Percentiles rank a stretch among this genome's conserved stretches.
Evolutionary conservation across 2,888 invertebrate genomes (phyloP).

Genomic region (Ormyrus nitidulus): DNA sequence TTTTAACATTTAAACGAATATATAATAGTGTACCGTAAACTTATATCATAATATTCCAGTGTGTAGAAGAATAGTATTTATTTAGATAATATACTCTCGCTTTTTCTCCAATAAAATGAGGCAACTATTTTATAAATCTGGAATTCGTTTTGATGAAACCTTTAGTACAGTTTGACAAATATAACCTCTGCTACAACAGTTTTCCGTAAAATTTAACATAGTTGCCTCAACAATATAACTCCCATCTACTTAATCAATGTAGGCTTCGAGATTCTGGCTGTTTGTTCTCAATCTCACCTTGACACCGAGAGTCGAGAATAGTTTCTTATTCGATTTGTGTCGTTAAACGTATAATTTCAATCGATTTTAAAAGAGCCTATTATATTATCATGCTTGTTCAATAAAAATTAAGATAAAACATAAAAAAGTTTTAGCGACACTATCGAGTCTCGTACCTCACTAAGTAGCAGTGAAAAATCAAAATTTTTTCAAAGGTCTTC

Average conservation of each 20-base stretch:
- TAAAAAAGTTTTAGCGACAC: conserved; percentile 3
- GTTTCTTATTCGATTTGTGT: conserved; percentile 36
- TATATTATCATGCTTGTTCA: not conserved
- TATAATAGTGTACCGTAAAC: conserved; percentile 59
- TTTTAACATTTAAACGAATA: conserved; percentile 55
- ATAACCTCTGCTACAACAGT: not conserved
- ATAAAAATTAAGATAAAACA: conserved; percentile 8
- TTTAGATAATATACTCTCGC: conserved; percentile 67
- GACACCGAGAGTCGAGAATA: conserved; percentile 21
- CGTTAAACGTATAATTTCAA: conserved; percentile 29
- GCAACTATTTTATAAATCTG: conserved; percentile 39
- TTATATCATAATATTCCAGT: conserved; percentile 71
- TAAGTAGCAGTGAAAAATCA: not conserved
- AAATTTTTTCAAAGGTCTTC: conserved; percentile 33
- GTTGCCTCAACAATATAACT: conserved; percentile 46
- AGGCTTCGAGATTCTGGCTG: conserved; percentile 47
- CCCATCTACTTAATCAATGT: conserved; percentile 31
- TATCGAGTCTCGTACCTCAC: conserved; percentile 38
- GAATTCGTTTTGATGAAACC: conserved; percentile 37
- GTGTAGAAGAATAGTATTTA: conserved; percentile 73
- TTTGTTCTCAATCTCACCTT: conserved; percentile 30
- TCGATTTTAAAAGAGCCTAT: not conserved
- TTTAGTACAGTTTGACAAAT: conserved; percentile 24
- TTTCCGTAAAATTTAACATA: conserved; percentile 28
- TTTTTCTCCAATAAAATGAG: conserved; percentile 55